Percentiles rank a stretch among this genome's conserved stretches.
phyloP scores from a whole-genome alignment of 2,797 vertebrate species.

The Ctenosaura bakeri region DNA sequence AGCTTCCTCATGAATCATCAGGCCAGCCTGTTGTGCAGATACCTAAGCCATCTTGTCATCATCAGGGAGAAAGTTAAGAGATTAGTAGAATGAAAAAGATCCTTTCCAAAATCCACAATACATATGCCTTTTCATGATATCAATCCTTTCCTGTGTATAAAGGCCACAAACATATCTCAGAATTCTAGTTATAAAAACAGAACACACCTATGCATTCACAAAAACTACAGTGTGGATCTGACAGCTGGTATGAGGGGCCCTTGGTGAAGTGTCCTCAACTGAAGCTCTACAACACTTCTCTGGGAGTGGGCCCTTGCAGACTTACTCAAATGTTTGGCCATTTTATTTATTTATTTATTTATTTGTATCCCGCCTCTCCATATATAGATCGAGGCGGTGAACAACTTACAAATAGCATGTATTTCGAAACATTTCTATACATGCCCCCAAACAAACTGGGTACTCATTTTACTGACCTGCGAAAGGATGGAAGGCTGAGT shows the following conservation, averaged over 20 bases:
- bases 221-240: neutral
- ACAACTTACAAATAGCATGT: too few species aligned
- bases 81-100: neutral
- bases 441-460: too few species aligned
- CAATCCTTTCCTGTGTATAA: neutral
- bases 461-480: too few species aligned
- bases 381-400: too few species aligned
- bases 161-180: neutral
- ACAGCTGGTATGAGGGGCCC: neutral
- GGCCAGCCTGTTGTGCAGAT: neutral
- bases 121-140: neutral
- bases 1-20: conserved; percentile 14
- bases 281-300: neutral
- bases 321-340: neutral
- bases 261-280: neutral
- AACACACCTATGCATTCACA: neutral
- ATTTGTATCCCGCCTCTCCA: too few species aligned
- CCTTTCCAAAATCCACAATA: neutral
- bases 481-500: too few species aligned
- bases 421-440: too few species aligned
- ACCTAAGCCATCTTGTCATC: neutral
- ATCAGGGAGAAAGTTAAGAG: neutral
- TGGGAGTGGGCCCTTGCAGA: neutral
- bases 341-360: too few species aligned
- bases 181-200: neutral